phyloP scores from a whole-genome alignment of 2,888 invertebrate species.

The Xiphydria camelus region DNA sequence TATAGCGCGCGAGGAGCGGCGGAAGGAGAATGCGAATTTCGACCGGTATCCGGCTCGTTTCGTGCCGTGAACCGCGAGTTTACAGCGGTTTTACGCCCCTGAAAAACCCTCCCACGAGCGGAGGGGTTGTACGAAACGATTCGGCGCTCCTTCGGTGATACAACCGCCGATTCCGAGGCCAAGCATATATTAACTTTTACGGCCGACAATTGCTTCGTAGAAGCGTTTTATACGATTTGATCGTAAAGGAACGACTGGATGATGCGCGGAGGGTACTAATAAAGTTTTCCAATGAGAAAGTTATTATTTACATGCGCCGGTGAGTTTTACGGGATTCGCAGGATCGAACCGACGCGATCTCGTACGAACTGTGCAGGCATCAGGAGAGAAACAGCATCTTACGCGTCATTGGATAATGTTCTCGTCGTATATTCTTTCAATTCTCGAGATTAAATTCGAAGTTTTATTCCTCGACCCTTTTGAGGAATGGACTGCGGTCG shows the following conservation, averaged over 20 bases:
- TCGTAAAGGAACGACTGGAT: constrained; percentile 25
- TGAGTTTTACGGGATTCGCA: constrained; percentile 30
- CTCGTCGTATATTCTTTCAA: too few species aligned
- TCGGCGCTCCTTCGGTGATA: constrained; percentile 16
- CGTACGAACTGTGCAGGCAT: too few species aligned
- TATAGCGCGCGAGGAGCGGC: constrained; percentile 6
- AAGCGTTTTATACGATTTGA: constrained; percentile 23
- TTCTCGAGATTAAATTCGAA: too few species aligned
- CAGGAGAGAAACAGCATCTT: too few species aligned
- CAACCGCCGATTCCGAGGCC: background rate
- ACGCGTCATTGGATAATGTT: too few species aligned
- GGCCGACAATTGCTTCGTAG: constrained; percentile 22
- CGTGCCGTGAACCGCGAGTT: constrained; percentile 1
- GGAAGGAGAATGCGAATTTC: constrained; percentile 1
- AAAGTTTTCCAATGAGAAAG: constrained; percentile 35
- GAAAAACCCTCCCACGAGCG: background rate
- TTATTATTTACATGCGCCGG: constrained; percentile 28
- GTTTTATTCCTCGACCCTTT: too few species aligned
- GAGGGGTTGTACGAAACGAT: constrained; percentile 12
- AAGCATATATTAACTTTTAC: constrained; percentile 23
- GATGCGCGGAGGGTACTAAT: constrained; percentile 21
- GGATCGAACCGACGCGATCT: too few species aligned
- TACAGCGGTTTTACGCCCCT: constrained; percentile 6
- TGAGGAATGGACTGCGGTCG: too few species aligned
- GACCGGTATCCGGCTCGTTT: too few species aligned